Conservation (phyloP, 1,140 invertebrate species). For the Pissodes strobi region DNA sequence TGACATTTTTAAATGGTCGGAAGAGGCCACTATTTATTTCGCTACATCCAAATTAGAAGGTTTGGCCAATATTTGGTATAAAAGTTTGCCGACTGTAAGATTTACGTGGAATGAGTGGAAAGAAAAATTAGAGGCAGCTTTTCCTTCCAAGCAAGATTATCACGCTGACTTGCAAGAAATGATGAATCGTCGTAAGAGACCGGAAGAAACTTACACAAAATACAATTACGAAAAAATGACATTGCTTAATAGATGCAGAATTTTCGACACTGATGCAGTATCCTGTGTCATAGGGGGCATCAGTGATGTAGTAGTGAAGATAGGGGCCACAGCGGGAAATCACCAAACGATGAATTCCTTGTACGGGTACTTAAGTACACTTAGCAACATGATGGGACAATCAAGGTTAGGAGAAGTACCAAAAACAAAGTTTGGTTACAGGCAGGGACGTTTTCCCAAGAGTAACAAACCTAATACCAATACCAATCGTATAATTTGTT, state of each 20-base stretch:
- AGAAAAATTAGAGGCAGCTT: background rate
- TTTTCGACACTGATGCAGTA: conserved; percentile 44
- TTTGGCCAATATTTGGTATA: conserved; percentile 47
- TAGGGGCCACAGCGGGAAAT: conserved; percentile 31
- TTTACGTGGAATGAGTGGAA: conserved; percentile 46
- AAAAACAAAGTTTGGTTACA: background rate
- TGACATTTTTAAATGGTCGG: conserved; percentile 35
- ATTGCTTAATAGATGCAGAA: conserved; percentile 48
- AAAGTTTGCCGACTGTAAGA: conserved; percentile 38
- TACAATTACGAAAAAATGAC: conserved; percentile 40
- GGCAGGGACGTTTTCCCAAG: background rate
- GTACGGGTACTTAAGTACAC: conserved; percentile 8
- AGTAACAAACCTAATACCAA: no score
- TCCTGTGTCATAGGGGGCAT: conserved; percentile 52
- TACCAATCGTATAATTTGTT: background rate
- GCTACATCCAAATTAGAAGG: conserved; percentile 44
- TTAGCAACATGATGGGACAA: no score
- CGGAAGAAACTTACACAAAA: conserved; percentile 5
- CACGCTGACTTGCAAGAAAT: background rate
- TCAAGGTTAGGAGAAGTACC: background rate
- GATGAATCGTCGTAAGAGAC: background rate
- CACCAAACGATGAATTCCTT: conserved; percentile 27
- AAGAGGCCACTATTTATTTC: conserved; percentile 35
- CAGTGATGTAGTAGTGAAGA: conserved; percentile 20
- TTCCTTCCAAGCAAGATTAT: background rate